Conservation (phyloP, 2,888 invertebrate species). For the Drosophila colorata region DNA sequence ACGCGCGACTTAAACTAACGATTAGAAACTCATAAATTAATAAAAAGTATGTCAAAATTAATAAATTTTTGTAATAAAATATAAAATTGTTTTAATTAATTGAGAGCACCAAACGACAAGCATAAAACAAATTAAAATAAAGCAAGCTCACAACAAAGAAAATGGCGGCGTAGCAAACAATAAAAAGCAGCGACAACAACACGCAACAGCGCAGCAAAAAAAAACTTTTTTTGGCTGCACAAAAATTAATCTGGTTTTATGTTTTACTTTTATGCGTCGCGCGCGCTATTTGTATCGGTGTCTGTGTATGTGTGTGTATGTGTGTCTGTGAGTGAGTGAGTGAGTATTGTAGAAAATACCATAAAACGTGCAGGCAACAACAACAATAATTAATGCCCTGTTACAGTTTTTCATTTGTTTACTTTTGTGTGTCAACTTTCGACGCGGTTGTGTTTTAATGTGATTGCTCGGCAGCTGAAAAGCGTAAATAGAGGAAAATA, state of each 20-base stretch:
- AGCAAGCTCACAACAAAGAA: slow-evolving; percentile 36
- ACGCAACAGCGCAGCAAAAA: slow-evolving; percentile 67
- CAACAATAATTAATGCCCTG: slow-evolving; percentile 55
- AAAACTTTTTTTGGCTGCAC: slow-evolving; percentile 66
- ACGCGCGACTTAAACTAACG: slow-evolving; percentile 20
- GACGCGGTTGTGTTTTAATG: slow-evolving; percentile 52
- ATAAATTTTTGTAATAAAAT: slow-evolving; percentile 21
- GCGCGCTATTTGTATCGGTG: slow-evolving; percentile 57
- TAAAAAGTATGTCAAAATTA: slow-evolving; percentile 29
- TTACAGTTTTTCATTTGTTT: slow-evolving; percentile 74
- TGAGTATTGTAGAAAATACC: slow-evolving; percentile 68
- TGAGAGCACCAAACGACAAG: neutral
- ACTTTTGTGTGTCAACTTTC: slow-evolving; percentile 76
- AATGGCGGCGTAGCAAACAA: slow-evolving; percentile 74
- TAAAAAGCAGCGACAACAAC: slow-evolving; percentile 38
- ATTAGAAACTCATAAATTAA: slow-evolving; percentile 37
- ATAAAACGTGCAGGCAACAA: slow-evolving; percentile 69
- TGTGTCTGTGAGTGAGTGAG: too few species aligned
- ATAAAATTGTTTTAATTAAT: neutral
- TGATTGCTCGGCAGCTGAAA: slow-evolving; percentile 44
- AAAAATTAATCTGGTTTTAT: slow-evolving; percentile 80
- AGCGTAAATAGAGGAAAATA: slow-evolving; percentile 41
- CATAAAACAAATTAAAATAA: slow-evolving; percentile 18
- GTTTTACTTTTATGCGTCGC: slow-evolving; percentile 65
- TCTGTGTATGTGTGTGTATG: slow-evolving; percentile 33